Conservation (phyloP, 2,113 vertebrate species). For the Gambusia affinis region DNA sequence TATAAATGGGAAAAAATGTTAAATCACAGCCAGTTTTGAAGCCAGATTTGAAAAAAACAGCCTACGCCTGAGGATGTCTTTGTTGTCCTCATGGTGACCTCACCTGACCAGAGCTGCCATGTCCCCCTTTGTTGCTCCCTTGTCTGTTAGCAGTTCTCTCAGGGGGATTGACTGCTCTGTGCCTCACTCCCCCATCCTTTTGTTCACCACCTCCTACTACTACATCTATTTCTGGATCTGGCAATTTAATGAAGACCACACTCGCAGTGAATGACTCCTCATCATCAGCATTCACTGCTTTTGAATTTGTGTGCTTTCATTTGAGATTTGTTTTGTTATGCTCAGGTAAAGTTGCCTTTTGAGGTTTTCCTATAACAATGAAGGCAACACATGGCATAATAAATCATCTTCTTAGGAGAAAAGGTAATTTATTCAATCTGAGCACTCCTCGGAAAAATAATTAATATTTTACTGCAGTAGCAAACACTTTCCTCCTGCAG, state of each 20-base stretch:
- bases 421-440: too few species aligned
- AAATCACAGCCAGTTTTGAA: slow-evolving; percentile 9
- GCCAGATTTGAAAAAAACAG: slow-evolving; percentile 23
- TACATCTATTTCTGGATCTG: slow-evolving; percentile 65
- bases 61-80: slow-evolving; percentile 35
- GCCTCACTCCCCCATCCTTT: slow-evolving; percentile 13
- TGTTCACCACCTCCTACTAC: slow-evolving; percentile 34
- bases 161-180: slow-evolving; percentile 47
- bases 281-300: slow-evolving; percentile 28
- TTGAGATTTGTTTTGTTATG: slow-evolving; percentile 2
- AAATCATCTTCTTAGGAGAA: slow-evolving; percentile 13
- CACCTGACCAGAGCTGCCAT: slow-evolving; percentile 58
- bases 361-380: not conserved
- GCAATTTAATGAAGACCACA: slow-evolving; percentile 78
- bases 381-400: slow-evolving; percentile 26
- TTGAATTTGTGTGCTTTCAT: slow-evolving; percentile 4
- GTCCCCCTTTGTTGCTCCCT: slow-evolving; percentile 59
- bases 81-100: slow-evolving; percentile 66
- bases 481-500: not conserved
- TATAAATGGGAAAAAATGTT: slow-evolving; percentile 21
- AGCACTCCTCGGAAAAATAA: too few species aligned
- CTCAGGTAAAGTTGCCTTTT: not conserved
- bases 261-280: slow-evolving; percentile 55
- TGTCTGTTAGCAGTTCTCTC: slow-evolving; percentile 67
- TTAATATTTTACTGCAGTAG: too few species aligned